Evolutionary conservation across 1,140 invertebrate genomes (phyloP), one percentile per base, ranked within the genome.

Genomic region (Triops cancriformis): DNA sequence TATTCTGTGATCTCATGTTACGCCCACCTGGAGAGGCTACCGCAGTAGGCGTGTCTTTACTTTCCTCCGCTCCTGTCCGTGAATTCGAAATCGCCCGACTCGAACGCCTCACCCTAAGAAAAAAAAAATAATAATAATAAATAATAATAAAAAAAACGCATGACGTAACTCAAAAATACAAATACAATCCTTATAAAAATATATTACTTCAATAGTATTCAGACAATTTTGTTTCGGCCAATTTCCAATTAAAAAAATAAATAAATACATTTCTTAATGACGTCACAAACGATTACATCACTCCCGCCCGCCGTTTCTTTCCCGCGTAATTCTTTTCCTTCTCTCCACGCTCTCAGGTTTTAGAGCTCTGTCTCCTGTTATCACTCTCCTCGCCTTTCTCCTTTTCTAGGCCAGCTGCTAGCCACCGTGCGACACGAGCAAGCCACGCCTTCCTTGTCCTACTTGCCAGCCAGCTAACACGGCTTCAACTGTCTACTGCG

Each of bases 1-100:
- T 78, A 18, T 73, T 74, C 9, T 78, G 77, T 11, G 73, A 78
- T 7, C 77, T 26, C 10, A 37, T 78, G 14, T 64, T 74, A 26
- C 77, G 77, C 26, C 77, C 77, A n/a, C 9, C 26, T 37, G 18
- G 73, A 10, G 14, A 26, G 6, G 51, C 51, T 14, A 23, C 23
- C 23, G 10, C 14, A 18, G 51, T 64, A 9, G 51, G 51, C 14
- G 51, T 64, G 51, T 64, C 51, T 23, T 64, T 64, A 14, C 51
- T 18, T 14, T 64, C 51, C 51, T 64, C 51, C 51, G 51, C 51
- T 14, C 51, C 51, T n/a, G 51, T 64, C 18, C 51, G 51, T 23
- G 51, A n/a, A 23, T 23, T 64, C 51, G 51, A 64, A n/a, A 64
- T 64, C 14, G 51, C 51, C 3, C 51, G 51, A 64, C 51, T 64